Evolutionary conservation across 2,797 vertebrate species (phyloP).

Genomic region (Neostethus bicornis): DNA sequence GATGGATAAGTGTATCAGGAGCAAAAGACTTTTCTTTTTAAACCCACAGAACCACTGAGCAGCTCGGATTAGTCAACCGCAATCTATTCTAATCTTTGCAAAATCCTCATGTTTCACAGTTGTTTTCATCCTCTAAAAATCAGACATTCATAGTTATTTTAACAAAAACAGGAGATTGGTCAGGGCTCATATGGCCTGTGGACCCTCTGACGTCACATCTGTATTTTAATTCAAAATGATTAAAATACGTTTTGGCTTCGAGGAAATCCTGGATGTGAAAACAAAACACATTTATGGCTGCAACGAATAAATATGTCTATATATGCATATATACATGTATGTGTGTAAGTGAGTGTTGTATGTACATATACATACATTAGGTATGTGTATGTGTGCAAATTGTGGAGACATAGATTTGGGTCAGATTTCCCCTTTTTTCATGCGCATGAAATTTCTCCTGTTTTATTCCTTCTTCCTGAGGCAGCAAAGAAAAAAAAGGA

Average conservation of each 20-base stretch:
- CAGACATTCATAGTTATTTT: slow-evolving; percentile 7
- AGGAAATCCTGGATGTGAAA: too few relatives aligned
- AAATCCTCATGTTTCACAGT: not conserved
- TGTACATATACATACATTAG: too few relatives aligned
- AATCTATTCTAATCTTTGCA: slow-evolving; percentile 15
- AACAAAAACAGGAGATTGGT: slow-evolving; percentile 16
- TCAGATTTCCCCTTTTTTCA: slow-evolving; percentile 12
- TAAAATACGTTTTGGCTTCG: not conserved
- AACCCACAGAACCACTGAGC: slow-evolving; percentile 23
- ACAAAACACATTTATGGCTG: too few relatives aligned
- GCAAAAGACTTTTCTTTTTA: slow-evolving; percentile 1
- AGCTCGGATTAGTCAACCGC: slow-evolving; percentile 27
- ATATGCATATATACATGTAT: too few relatives aligned
- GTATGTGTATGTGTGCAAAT: not conserved
- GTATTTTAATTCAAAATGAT: slow-evolving; percentile 2
- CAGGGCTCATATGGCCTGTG: slow-evolving; percentile 41
- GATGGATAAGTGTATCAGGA: not conserved
- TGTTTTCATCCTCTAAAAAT: not conserved
- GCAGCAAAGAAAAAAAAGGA: slow-evolving; percentile 19
- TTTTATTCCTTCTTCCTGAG: slow-evolving; percentile 31
- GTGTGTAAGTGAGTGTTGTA: too few relatives aligned
- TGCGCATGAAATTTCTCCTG: slow-evolving; percentile 28
- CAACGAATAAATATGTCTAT: too few relatives aligned
- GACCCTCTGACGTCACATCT: slow-evolving; percentile 20
- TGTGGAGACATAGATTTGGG: not conserved